Evolutionary conservation across 2,113 vertebrate species (phyloP).

Genomic region (Rhodinocichla rosea): DNA sequence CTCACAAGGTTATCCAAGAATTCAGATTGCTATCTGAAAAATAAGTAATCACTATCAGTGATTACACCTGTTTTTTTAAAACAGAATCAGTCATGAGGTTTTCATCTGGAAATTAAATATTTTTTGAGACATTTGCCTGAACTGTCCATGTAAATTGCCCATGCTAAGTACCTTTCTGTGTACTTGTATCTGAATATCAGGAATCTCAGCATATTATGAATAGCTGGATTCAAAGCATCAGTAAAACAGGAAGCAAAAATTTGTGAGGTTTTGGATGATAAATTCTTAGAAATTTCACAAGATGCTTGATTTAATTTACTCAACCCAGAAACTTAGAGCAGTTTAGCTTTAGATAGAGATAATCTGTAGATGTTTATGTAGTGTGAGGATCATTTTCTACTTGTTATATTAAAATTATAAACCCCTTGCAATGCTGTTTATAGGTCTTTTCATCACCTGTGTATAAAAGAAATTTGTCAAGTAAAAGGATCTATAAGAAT

Average conservation of each 20-base stretch:
- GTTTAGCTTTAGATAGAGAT: conserved; percentile 24
- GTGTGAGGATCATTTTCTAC: neutral
- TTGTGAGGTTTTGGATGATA: neutral
- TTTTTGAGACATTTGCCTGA: neutral
- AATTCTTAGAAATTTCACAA: conserved; percentile 43
- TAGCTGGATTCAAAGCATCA: neutral
- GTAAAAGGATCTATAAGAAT: neutral
- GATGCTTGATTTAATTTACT: conserved; percentile 35
- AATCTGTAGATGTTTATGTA: neutral
- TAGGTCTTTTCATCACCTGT: neutral
- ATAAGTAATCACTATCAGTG: neutral
- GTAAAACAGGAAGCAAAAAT: neutral
- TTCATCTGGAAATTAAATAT: neutral
- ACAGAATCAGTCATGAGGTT: neutral
- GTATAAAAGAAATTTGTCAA: neutral
- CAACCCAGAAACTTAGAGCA: conserved; percentile 15
- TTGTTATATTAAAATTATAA: conserved; percentile 33
- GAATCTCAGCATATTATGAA: neutral
- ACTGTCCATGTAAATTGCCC: neutral
- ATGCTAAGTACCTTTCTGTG: neutral
- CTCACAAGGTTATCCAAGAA: neutral
- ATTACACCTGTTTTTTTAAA: neutral
- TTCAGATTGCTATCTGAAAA: neutral
- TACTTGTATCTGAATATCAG: neutral
- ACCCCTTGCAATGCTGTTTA: neutral